Base-by-base conservation (phyloP, 1,140 invertebrate species). In the Ruditapes philippinarum region DNA sequence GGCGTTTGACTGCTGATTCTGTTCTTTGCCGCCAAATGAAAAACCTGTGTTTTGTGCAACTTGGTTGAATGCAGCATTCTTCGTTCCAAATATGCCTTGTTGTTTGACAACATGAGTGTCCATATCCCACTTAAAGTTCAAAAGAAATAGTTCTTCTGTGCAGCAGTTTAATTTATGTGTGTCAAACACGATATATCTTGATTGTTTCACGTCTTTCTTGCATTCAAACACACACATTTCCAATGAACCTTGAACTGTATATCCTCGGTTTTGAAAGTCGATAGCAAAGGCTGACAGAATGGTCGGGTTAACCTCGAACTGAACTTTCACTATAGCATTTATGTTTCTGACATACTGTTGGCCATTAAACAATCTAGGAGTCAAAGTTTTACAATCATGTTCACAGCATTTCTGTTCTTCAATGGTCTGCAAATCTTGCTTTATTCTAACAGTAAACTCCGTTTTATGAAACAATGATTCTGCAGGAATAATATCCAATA, bases 161-260 rank as follows among this genome's bases (percentile, higher is more conserved):
- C 74, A 78, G 28, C 74, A 78, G 1, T 51, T 51, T 2, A 36
- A 54, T 33, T 1, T 28, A 14, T 78, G 74, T 22, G 28, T 25
- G 19, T 3, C 5, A 78, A 54, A 78, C n/a, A 51, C 25, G n/a
- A 78, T n/a, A 78, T 33, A 78, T 49, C n/a, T 78, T 5, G 74
- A 54, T 31, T 78, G 74, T 54, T 54, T 78, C 1, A 78, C 28
- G 19, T 54, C 42, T 81, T 81, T 81, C 40, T 81, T 60, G 33
- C 79, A 81, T 36, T 40, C 17, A 40, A 40, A 62, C 7, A 22
- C 79, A 45, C 79, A 81, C 1, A 40, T 12, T 22, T 54, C 25
- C 31, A 62, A 33, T 4, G 9, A 57, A 3, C 79, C 79, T 62
- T 81, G 54, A 38, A 81, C 79, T 5, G 19, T 25, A 65, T 42